phyloP scores from a whole-genome alignment of 2,888 invertebrate species.

The Orthosia gothica region DNA sequence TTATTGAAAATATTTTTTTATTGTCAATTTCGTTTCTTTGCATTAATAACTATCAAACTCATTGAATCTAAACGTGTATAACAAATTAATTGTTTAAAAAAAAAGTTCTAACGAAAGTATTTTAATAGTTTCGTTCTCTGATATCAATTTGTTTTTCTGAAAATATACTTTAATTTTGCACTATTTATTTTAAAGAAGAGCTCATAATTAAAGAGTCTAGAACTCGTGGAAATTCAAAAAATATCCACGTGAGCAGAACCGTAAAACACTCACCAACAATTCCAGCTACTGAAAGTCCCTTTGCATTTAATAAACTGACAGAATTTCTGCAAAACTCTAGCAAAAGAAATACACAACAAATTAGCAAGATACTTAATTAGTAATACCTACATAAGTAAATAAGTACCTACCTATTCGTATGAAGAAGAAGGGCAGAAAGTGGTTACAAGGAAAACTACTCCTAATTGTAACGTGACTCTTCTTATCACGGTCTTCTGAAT shows the following conservation, averaged over 20 bases:
- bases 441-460: conserved; percentile 30
- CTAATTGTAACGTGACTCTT: conserved; percentile 35
- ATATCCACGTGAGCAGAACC: neutral
- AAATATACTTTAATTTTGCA: too few relatives aligned
- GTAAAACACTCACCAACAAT: neutral
- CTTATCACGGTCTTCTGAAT: conserved; percentile 30
- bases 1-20: neutral
- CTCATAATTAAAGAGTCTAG: neutral
- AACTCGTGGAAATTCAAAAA: neutral
- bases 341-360: neutral
- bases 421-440: neutral
- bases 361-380: neutral
- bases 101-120: neutral
- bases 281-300: neutral
- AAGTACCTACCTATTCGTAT: neutral
- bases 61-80: neutral
- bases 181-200: neutral
- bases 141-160: too few relatives aligned
- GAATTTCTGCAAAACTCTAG: neutral
- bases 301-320: neutral
- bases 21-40: neutral
- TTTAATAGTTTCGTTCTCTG: too few relatives aligned
- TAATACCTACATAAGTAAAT: neutral
- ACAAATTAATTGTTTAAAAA: neutral
- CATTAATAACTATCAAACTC: neutral